These are phyloP conservation scores for Megalonaias nervosa DNA, from an alignment of 1,140 invertebrate genomes.

Conservation along the genomic window DNA sequence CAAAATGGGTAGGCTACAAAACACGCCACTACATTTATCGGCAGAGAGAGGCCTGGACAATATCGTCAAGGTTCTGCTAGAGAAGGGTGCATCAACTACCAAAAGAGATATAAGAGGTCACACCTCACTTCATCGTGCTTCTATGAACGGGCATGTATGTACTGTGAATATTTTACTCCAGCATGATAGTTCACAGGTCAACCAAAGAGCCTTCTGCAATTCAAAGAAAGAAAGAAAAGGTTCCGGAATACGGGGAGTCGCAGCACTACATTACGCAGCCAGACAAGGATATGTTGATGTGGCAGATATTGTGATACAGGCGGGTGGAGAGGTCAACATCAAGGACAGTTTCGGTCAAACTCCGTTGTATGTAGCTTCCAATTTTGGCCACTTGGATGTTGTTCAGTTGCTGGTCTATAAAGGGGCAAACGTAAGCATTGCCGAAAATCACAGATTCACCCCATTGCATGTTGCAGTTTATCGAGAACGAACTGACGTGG, in stretches of 20 bases:
- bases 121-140: not conserved
- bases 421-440: conserved; percentile 1
- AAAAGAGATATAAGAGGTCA: no score
- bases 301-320: conserved; percentile 5
- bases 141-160: conserved; percentile 4
- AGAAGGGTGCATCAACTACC: not conserved
- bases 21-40: no score
- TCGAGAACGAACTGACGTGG: not conserved
- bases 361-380: conserved; percentile 4
- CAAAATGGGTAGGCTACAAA: no score
- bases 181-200: not conserved
- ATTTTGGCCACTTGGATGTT: not conserved
- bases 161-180: no score
- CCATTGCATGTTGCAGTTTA: conserved; percentile 24
- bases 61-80: no score
- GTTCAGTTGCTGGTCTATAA: not conserved
- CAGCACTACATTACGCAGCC: conserved; percentile 20
- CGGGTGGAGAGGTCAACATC: conserved; percentile 14
- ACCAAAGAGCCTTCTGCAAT: conserved; percentile 4
- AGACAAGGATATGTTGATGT: conserved; percentile 15
- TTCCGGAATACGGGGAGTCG: conserved; percentile 17
- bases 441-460: conserved; percentile 28
- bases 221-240: not conserved
- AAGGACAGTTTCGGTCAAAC: conserved; percentile 27
- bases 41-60: no score